A percentile compares a stretch with the other conserved stretches of the same genome.
phyloP scores from a whole-genome alignment of 2,797 vertebrate genomes.

The Megaceryle alcyon region DNA sequence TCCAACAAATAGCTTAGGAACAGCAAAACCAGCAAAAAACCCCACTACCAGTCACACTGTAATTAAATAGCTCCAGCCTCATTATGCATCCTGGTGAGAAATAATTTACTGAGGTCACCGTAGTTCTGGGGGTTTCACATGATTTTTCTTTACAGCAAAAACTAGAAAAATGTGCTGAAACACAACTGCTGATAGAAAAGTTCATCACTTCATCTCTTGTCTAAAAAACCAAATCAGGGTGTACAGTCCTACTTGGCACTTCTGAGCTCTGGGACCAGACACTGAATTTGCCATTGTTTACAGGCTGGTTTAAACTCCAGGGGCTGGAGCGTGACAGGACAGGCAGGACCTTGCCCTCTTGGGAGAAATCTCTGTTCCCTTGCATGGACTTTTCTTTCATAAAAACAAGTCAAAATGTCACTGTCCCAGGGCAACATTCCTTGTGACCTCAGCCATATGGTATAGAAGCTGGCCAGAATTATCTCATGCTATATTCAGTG shows the following conservation, averaged over 20 bases:
- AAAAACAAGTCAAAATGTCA: background rate
- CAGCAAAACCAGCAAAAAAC: background rate
- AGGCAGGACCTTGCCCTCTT: background rate
- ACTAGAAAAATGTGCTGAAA: background rate
- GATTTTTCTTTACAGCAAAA: background rate
- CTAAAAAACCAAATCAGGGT: background rate
- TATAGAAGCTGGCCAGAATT: background rate
- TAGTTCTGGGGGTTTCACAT: background rate
- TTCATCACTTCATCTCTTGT: background rate
- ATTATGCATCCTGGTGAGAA: background rate
- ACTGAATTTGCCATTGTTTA: background rate
- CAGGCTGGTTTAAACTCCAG: background rate
- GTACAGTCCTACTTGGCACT: background rate
- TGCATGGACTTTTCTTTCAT: background rate
- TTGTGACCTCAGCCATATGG: background rate
- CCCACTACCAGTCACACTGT: background rate
- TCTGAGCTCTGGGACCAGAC: background rate
- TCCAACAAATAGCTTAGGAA: background rate
- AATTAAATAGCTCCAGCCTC: background rate
- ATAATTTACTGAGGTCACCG: background rate
- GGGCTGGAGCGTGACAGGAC: background rate
- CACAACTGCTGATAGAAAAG: background rate
- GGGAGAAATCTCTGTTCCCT: background rate
- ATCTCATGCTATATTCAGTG: rapidly evolving
- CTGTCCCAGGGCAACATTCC: background rate